Conservation (phyloP, 2,888 invertebrate species). For the Trissolcus brochymenae region DNA sequence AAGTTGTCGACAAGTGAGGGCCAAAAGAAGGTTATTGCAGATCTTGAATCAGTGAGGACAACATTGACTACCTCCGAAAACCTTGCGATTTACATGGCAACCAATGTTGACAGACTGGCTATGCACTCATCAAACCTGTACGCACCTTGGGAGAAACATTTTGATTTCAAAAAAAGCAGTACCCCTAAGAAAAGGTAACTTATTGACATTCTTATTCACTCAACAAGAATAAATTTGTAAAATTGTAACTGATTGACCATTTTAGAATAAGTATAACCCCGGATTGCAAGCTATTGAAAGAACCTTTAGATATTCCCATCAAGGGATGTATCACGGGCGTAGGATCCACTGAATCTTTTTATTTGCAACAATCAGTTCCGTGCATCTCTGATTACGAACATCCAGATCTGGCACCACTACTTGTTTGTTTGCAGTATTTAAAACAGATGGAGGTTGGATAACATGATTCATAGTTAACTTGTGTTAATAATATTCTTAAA, state of each 20-base stretch:
- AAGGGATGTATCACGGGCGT: conserved; percentile 85
- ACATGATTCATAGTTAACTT: neutral
- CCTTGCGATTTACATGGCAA: conserved; percentile 84
- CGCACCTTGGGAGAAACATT: conserved; percentile 79
- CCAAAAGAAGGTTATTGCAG: conserved; percentile 76
- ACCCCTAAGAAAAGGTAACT: conserved; percentile 69
- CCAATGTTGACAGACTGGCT: conserved; percentile 81
- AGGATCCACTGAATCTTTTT: conserved; percentile 89
- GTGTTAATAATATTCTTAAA: neutral
- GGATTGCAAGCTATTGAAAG: conserved; percentile 77
- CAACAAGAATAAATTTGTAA: conserved; percentile 1
- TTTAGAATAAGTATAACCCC: conserved; percentile 75
- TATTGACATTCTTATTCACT: too few species aligned
- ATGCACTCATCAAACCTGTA: conserved; percentile 77
- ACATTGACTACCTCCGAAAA: conserved; percentile 80
- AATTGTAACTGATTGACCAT: conserved; percentile 7
- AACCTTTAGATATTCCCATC: conserved; percentile 71
- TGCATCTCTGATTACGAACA: conserved; percentile 82
- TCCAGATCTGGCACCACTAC: conserved; percentile 84
- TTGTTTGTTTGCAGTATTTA: conserved; percentile 90
- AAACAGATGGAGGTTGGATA: conserved; percentile 86
- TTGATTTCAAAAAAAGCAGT: conserved; percentile 62
- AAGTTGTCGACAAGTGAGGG: conserved; percentile 78
- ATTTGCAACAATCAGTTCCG: conserved; percentile 82
- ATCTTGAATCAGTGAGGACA: conserved; percentile 79